Evolutionary conservation across 2,888 invertebrate genomes (phyloP).

Genomic region (Dinocampus coccinellae): DNA sequence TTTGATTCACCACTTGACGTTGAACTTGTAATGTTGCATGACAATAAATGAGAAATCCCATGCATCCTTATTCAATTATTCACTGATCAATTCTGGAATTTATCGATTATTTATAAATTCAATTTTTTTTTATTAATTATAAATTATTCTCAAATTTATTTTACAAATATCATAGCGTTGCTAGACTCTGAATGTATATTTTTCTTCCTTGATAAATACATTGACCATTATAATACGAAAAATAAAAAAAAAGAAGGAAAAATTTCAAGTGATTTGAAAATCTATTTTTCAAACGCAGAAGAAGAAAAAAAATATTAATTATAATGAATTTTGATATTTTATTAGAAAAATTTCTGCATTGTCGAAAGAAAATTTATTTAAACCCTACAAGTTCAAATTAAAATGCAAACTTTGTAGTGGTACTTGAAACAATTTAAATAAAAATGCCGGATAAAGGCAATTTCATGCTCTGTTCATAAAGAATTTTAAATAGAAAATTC

Average conservation of each 20-base stretch:
- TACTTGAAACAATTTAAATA: not conserved
- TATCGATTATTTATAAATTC: no score
- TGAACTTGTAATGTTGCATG: slow-evolving; percentile 67
- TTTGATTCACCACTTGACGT: slow-evolving; percentile 58
- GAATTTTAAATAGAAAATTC: not conserved
- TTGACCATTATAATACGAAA: no score
- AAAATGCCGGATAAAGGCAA: not conserved
- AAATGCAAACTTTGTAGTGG: not conserved
- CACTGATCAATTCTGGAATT: not conserved
- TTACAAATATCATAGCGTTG: no score
- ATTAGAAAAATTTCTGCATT: not conserved
- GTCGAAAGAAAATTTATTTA: not conserved
- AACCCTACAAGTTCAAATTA: not conserved
- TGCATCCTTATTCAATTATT: slow-evolving; percentile 67
- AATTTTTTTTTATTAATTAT: no score
- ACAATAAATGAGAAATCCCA: slow-evolving; percentile 68
- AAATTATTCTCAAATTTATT: no score
- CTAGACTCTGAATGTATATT: no score
- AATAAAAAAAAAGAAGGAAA: no score
- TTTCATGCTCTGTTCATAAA: not conserved
- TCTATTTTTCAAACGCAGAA: no score
- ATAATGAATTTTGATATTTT: not conserved
- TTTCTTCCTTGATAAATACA: no score
- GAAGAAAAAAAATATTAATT: not conserved
- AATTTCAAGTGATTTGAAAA: no score